Conservation (phyloP, 2,797 vertebrate genomes). For the Aplochiton taeniatus region DNA sequence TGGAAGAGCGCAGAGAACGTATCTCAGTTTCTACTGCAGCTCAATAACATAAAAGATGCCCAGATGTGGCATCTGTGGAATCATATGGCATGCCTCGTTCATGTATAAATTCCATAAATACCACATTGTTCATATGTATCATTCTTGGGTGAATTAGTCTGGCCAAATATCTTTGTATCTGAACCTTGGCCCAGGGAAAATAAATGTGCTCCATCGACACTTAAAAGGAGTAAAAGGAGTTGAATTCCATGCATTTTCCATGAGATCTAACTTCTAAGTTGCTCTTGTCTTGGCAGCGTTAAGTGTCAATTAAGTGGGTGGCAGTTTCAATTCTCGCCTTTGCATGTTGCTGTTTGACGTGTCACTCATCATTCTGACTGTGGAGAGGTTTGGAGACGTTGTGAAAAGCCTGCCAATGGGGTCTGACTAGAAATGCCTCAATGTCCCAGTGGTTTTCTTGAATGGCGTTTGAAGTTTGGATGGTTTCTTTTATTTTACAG, state of each 20-base stretch:
- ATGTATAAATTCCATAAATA: conserved; percentile 38
- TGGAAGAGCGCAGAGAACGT: conserved; percentile 34
- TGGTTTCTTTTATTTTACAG: not conserved
- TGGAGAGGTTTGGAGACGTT: conserved; percentile 23
- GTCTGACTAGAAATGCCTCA: conserved; percentile 16
- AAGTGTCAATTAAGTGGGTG: conserved; percentile 45
- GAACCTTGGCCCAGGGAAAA: conserved; percentile 11
- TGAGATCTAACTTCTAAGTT: conserved; percentile 21
- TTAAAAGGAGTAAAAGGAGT: conserved; percentile 25
- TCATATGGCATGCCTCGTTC: conserved; percentile 3
- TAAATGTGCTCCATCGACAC: conserved; percentile 16
- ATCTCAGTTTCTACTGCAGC: conserved; percentile 18
- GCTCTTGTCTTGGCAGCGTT: conserved; percentile 37
- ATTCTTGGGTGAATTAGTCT: conserved; percentile 15
- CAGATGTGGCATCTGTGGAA: conserved; percentile 28
- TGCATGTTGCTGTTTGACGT: conserved; percentile 42
- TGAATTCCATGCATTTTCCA: conserved; percentile 34
- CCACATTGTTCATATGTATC: conserved; percentile 8
- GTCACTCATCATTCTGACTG: conserved; percentile 33
- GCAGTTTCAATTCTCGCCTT: conserved; percentile 44
- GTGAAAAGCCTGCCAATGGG: conserved; percentile 54
- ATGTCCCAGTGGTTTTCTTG: conserved; percentile 5
- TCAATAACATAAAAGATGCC: conserved; percentile 21
- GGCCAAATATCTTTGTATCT: conserved; percentile 6
- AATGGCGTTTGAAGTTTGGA: not conserved